Evolutionary conservation across 2,797 vertebrate genomes (phyloP).

Genomic region (Rhincodon typus): DNA sequence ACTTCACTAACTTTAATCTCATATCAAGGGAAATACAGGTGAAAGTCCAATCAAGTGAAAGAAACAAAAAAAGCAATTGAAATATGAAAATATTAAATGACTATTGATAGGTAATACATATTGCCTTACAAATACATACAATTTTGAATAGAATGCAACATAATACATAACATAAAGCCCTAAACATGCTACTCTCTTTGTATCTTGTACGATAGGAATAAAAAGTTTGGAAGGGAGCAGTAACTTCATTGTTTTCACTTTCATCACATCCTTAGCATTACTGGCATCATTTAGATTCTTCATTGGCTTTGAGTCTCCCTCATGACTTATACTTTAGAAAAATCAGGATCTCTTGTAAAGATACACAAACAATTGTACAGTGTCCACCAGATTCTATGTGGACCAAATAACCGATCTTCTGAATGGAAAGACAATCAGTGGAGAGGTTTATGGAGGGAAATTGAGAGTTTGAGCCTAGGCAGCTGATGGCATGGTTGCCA

Average conservation of each 20-base stretch:
- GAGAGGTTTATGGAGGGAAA: background rate
- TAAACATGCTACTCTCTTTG: too few species aligned
- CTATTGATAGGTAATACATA: background rate
- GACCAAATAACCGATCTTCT: background rate
- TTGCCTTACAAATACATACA: background rate
- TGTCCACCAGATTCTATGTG: background rate
- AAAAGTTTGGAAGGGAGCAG: background rate
- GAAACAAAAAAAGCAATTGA: background rate
- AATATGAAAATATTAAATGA: background rate
- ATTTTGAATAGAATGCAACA: background rate
- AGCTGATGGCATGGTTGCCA: background rate
- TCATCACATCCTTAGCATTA: too few species aligned
- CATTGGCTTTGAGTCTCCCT: too few species aligned
- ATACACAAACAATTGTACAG: background rate
- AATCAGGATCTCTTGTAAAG: background rate
- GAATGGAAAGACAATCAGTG: background rate
- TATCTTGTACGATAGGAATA: background rate
- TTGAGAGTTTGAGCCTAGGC: background rate
- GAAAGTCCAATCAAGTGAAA: background rate
- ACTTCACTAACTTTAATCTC: background rate
- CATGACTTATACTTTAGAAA: background rate
- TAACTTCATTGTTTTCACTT: background rate
- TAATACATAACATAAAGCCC: background rate
- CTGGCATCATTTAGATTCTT: too few species aligned
- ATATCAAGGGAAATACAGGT: background rate